A percentile compares a stretch with the other conserved stretches of the same genome.
Conservation (phyloP, 2,888 invertebrate genomes). For the Drosophila lacicola region DNA sequence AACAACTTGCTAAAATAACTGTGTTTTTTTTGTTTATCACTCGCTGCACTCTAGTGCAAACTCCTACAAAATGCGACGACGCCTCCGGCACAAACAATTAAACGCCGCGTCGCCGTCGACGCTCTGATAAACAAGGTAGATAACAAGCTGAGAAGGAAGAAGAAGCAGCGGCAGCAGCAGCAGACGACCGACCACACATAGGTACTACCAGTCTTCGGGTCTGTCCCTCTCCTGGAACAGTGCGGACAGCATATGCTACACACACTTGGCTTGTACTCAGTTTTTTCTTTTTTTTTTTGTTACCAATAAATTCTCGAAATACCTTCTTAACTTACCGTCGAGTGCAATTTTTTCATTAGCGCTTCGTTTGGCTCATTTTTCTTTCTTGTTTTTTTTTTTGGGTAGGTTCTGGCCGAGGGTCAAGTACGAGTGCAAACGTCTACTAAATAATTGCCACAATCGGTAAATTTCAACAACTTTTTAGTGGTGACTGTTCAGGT, state of each 20-base stretch:
- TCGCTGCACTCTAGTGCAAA: constrained; percentile 45
- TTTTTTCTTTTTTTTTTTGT: constrained; percentile 35
- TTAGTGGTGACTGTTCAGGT: constrained; percentile 47
- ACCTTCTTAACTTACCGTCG: constrained; percentile 65
- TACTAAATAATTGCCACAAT: constrained; percentile 69
- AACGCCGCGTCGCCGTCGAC: constrained; percentile 58
- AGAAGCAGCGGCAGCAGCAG: constrained; percentile 10
- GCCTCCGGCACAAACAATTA: constrained; percentile 69
- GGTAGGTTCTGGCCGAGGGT: constrained; percentile 44
- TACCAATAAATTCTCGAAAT: constrained; percentile 73
- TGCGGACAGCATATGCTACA: constrained; percentile 68
- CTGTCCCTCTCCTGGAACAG: constrained; percentile 1
- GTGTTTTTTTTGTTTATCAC: constrained; percentile 33
- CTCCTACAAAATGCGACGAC: constrained; percentile 63
- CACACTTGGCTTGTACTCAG: constrained; percentile 52
- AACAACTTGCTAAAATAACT: constrained; percentile 68
- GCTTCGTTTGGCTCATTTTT: constrained; percentile 43
- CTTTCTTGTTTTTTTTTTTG: constrained; percentile 8
- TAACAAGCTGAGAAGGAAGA: constrained; percentile 33
- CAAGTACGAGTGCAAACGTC: constrained; percentile 55
- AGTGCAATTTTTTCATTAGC: constrained; percentile 75
- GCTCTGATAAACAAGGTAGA: constrained; percentile 71
- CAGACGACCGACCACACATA: constrained; percentile 49
- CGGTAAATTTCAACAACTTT: constrained; percentile 75
- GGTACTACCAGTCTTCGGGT: constrained; percentile 12